Evolutionary conservation across 2,113 vertebrate species (phyloP), one percentile per base, ranked within the genome.

Genomic region (Xenopus laevis): DNA sequence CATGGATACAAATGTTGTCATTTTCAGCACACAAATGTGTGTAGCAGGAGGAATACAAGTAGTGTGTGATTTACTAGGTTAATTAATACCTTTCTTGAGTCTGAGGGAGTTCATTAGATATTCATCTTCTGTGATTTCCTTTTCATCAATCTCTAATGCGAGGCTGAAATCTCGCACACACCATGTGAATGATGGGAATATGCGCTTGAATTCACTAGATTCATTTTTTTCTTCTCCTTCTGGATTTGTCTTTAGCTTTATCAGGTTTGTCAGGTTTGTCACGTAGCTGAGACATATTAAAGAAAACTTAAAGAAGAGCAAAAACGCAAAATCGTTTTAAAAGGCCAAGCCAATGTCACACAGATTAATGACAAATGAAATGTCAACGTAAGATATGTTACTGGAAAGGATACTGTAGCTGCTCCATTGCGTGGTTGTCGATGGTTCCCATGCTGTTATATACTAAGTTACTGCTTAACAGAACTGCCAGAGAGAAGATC

Each of bases 151-250:
- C 59, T 83, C 55, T 27, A 87, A 71, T 6, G 46, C 4, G 55
- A 91, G 79, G 0, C 70, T 80, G 79, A 90, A 91, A 67, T 91
- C 89, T 75, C 87, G 79, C 30, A 90, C 79, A 0, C 78, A 78
- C 87, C 88, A 91, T 46, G 88, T 78, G 8, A 89, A 82, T 2
- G 72, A 62, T 0, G 87, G 87, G 61, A 81, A 87, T 77, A 81
- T 77, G 4, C 44, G 62, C 13, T 60, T 62, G 21, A 77, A 63
- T 20, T 83, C 77, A 0, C 23, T 68, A 11, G 66, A 9, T 4
- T 79, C 70, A 1, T 79, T 50, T 18, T 0, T 9, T 16, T 13
- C 47, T 50, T 13, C 47, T 15, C 13, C 47, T 1, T 66, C 55
- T n/a, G 63, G 2, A 0, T 68, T 46, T 17, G 60, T 60, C n/a